Base-by-base conservation (phyloP, 1,140 invertebrate genomes). In the Stenopsyche tienmushanensis region DNA sequence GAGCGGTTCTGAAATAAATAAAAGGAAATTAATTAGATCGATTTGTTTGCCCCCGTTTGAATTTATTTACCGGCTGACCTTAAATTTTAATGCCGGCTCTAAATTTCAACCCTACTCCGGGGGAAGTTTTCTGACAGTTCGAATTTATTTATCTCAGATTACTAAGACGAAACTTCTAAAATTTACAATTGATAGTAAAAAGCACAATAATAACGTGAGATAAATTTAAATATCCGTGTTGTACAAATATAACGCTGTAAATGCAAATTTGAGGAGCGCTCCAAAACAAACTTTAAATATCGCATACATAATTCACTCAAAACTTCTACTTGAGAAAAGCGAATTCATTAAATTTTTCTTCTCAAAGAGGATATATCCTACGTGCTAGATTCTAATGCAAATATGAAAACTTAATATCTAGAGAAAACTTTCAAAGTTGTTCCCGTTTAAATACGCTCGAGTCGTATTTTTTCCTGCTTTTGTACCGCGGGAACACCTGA, bases 311-410 rank as follows among this genome's bases (percentile, higher is more conserved):
- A 60, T 60, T 60, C 57, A 60, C 21, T 47, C 13, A 9, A 44
- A 60, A 60, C 29, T 60, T 60, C 26, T 26, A n/a, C 34, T 41
- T 34, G 29, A 13, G 29, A 13, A 13, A 7, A 34, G 39, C 24
- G 55, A 58, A 58, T 58, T 58, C 55, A 58, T 58, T 58, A 58
- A 58, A 58, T 58, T 58, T 58, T 58, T 58, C 55, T 25, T 15
- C 41, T 20, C 39, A 24, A 25, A 42, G 39, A 24, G 55, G 55
- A 58, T 58, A 58, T 58, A 34, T 58, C 55, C 41, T 24, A 58
- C 55, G 55, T 58, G 55, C 55, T 58, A 58, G 55, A 58, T 58
- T 58, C 55, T 58, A 58, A 58, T 58, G 55, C 55, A 58, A 58
- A 58, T 58, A 58, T 58, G 55, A 58, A 58, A 58, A 58, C 55